phyloP scores from a whole-genome alignment of 2,888 invertebrate species.

The Latrodectus hesperus region DNA sequence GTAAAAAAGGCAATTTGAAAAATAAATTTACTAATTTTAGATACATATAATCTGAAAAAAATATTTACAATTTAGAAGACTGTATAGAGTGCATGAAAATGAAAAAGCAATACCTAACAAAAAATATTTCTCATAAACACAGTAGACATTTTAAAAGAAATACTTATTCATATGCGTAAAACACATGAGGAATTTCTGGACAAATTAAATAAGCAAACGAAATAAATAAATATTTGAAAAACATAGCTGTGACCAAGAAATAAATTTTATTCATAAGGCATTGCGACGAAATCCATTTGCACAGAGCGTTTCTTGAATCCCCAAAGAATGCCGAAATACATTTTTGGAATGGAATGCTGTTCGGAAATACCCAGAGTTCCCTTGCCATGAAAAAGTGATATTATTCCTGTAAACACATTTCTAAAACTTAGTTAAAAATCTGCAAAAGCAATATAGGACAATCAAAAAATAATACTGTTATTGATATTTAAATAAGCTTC shows the following conservation, averaged over 20 bases:
- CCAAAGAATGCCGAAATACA: conserved; percentile 53
- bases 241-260: conserved; percentile 39
- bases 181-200: conserved; percentile 15
- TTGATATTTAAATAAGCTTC: no score
- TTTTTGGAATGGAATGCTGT: conserved; percentile 32
- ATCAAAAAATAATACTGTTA: no score
- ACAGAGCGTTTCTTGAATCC: conserved; percentile 22
- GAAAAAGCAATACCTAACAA: no score
- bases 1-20: no score
- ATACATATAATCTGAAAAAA: no score
- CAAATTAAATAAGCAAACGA: conserved; percentile 48
- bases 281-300: conserved; percentile 60
- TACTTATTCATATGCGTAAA: conserved; percentile 57
- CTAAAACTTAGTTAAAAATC: conserved; percentile 19
- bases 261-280: conserved; percentile 64
- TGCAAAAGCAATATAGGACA: no score
- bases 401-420: conserved; percentile 60
- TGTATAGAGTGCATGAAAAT: no score
- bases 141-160: conserved; percentile 8
- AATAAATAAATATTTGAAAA: conserved; percentile 49
- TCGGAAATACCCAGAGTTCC: background rate
- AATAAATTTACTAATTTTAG: no score
- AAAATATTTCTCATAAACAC: background rate
- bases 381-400: conserved; percentile 62
- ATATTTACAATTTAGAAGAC: no score